These are phyloP conservation scores for Ascaphus truei DNA, from an alignment of 2,113 vertebrate species.

Conservation along the genomic window DNA sequence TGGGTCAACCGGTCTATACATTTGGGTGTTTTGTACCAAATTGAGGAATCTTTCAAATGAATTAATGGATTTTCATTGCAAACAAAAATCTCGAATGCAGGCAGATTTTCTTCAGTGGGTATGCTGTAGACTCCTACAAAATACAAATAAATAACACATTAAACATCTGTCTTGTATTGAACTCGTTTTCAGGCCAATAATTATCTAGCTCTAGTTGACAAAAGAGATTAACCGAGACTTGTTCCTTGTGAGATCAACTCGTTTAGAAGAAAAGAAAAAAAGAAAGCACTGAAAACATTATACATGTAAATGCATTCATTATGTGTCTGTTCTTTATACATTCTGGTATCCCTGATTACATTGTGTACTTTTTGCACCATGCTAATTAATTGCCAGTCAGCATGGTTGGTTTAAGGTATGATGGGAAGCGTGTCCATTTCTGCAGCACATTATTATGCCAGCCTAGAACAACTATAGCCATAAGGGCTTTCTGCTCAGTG, in stretches of 20 bases:
- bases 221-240: not conserved
- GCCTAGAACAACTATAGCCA: not conserved
- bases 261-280: not conserved
- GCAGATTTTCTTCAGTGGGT: not conserved
- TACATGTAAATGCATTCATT: not conserved
- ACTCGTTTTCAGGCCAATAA: not conserved
- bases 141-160: slow-evolving; percentile 27
- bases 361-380: not conserved
- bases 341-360: not conserved
- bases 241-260: not conserved
- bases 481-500: not conserved
- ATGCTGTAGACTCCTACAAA: slow-evolving; percentile 35
- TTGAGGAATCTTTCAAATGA: slow-evolving; percentile 1
- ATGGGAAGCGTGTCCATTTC: not conserved
- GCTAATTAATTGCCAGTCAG: not conserved
- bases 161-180: slow-evolving; percentile 2
- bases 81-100: not conserved
- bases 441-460: not conserved
- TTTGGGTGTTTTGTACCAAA: slow-evolving; percentile 38
- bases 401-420: not conserved
- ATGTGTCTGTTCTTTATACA: not conserved
- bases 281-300: not conserved
- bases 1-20: slow-evolving; percentile 75
- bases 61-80: not conserved
- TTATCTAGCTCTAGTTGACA: not conserved